Percentiles rank a stretch among this genome's conserved stretches.
These are phyloP conservation scores for Glareola pratincola DNA, from an alignment of 2,113 vertebrate genomes.

Conservation along the genomic window DNA sequence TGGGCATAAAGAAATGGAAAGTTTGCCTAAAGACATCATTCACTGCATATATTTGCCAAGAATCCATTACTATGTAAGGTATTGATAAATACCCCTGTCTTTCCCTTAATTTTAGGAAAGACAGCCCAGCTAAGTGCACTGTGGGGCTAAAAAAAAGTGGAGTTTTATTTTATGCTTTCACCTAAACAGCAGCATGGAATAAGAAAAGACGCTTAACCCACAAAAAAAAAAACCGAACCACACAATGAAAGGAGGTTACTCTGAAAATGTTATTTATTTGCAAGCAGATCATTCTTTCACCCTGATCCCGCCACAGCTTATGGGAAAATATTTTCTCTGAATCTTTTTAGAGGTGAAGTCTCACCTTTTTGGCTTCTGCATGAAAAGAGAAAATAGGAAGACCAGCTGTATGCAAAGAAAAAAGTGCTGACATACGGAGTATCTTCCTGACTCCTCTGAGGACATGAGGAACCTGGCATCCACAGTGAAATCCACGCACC, in stretches of 20 bases:
- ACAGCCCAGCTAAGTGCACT: background rate
- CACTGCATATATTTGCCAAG: background rate
- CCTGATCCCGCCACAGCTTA: background rate
- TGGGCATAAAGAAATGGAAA: background rate
- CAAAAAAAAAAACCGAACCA: background rate
- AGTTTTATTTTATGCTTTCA: background rate
- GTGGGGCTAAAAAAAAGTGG: background rate
- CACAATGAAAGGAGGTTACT: background rate
- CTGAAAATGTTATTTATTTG: background rate
- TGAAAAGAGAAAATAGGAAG: background rate
- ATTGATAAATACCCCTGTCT: background rate
- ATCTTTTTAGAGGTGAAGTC: background rate
- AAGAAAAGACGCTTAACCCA: background rate
- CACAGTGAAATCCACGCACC: background rate
- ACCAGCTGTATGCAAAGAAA: accelerated
- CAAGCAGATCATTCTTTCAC: background rate
- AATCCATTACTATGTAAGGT: background rate
- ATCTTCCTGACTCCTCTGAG: background rate
- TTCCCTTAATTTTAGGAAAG: background rate
- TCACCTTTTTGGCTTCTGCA: background rate
- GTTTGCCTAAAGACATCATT: background rate
- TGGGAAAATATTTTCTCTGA: background rate
- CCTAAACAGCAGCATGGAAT: background rate
- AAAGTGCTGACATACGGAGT: background rate
- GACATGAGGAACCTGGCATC: background rate